Percentiles rank a stretch among this genome's conserved stretches.
Evolutionary conservation across 2,888 invertebrate genomes (phyloP).

Genomic region (Tetragnatha montana): DNA sequence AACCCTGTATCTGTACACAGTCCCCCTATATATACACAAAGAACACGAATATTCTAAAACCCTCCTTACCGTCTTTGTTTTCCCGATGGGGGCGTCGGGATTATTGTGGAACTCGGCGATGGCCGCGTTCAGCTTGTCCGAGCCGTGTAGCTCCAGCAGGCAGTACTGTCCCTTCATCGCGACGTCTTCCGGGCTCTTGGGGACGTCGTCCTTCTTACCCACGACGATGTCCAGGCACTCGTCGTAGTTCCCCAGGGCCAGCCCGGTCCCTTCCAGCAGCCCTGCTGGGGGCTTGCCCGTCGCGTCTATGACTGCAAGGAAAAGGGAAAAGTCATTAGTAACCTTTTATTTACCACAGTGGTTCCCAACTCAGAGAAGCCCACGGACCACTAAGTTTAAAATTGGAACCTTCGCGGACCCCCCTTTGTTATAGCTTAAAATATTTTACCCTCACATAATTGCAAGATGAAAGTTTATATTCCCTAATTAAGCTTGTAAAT

Average conservation of each 20-base stretch:
- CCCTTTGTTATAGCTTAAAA: too few species aligned
- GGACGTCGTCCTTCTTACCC: conserved; percentile 41
- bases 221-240: conserved; percentile 69
- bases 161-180: conserved; percentile 60
- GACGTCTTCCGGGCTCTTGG: conserved; percentile 25
- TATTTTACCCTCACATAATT: too few species aligned
- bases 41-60: too few species aligned
- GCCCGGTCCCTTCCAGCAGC: conserved; percentile 64
- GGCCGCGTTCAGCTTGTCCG: conserved; percentile 51
- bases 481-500: too few species aligned
- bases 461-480: too few species aligned
- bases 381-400: too few species aligned
- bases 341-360: not conserved
- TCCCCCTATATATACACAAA: too few species aligned
- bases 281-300: conserved; percentile 69
- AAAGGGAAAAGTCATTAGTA: not conserved
- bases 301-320: conserved; percentile 67
- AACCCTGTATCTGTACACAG: too few species aligned
- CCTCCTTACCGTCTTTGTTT: conserved; percentile 62
- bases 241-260: conserved; percentile 67
- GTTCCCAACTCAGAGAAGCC: too few species aligned
- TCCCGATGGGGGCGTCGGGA: conserved; percentile 44
- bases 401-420: too few species aligned
- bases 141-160: conserved; percentile 55
- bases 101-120: conserved; percentile 56